Percentiles rank a stretch among this genome's conserved stretches.
phyloP scores from a whole-genome alignment of 2,797 vertebrate species.

The Pempheris klunzingeri region DNA sequence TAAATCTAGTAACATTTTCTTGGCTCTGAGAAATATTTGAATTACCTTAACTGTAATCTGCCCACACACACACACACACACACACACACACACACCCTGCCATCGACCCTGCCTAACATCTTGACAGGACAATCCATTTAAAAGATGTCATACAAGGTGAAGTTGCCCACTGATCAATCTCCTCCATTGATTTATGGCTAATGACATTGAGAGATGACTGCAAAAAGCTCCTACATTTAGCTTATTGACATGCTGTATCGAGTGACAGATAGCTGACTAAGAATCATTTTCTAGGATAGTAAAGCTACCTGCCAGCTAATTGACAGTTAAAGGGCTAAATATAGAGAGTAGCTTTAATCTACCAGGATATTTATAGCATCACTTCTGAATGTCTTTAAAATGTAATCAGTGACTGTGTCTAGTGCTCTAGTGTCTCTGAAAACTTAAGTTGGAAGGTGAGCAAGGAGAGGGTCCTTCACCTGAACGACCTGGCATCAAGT shows the following conservation, averaged over 20 bases:
- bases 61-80: conserved; percentile 14
- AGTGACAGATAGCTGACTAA: conserved; percentile 40
- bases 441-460: background rate
- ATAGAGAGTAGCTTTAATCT: conserved; percentile 35
- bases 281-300: conserved; percentile 31
- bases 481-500: background rate
- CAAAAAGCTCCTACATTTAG: conserved; percentile 64
- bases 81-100: background rate
- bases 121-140: conserved; percentile 62
- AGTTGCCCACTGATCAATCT: conserved; percentile 53
- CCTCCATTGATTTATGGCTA: conserved; percentile 58
- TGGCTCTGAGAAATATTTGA: conserved; percentile 26
- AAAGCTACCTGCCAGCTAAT: conserved; percentile 37
- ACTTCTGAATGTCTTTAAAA: conserved; percentile 21
- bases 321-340: conserved; percentile 42
- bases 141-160: conserved; percentile 67
- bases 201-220: conserved; percentile 57
- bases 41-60: conserved; percentile 22
- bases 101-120: conserved; percentile 43
- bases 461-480: background rate
- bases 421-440: background rate
- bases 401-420: conserved; percentile 8
- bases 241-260: conserved; percentile 52
- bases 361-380: conserved; percentile 24
- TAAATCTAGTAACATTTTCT: conserved; percentile 23